Evolutionary conservation across 2,797 vertebrate genomes (phyloP).

Genomic region (Acanthurus lineatus): DNA sequence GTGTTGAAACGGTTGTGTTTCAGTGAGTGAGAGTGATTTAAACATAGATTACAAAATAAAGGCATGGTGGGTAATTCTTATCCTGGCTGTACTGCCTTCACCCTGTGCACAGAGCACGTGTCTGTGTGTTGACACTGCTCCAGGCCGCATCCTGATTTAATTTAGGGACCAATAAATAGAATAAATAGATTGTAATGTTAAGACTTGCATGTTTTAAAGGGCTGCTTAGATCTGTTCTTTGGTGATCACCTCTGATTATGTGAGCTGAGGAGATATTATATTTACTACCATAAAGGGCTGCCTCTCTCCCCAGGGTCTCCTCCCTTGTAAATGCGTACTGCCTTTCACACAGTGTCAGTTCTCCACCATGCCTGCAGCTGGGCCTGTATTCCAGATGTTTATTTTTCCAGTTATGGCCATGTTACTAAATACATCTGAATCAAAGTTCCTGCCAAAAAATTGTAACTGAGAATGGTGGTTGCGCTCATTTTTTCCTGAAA

Average conservation of each 20-base stretch:
- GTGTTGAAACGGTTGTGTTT: constrained; percentile 28
- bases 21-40: constrained; percentile 42
- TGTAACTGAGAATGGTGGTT: constrained; percentile 67
- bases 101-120: constrained; percentile 41
- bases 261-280: constrained; percentile 56
- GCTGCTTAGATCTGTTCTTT: constrained; percentile 43
- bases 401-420: constrained; percentile 72
- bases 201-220: constrained; percentile 48
- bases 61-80: constrained; percentile 28
- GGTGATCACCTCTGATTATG: constrained; percentile 46
- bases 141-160: constrained; percentile 59
- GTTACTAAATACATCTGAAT: constrained; percentile 72
- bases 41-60: constrained; percentile 38
- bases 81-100: constrained; percentile 6
- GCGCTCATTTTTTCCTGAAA: constrained; percentile 57
- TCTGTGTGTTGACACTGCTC: constrained; percentile 48
- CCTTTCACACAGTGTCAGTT: constrained; percentile 48
- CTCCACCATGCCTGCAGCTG: constrained; percentile 38
- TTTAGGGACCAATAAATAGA: constrained; percentile 62
- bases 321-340: constrained; percentile 38
- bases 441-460: constrained; percentile 60
- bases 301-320: constrained; percentile 47
- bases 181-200: constrained; percentile 69
- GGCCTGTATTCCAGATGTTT: constrained; percentile 62
- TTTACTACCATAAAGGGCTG: constrained; percentile 51